Conservation (phyloP, 2,888 invertebrate species). For the Xestoiulus laeticollis region DNA sequence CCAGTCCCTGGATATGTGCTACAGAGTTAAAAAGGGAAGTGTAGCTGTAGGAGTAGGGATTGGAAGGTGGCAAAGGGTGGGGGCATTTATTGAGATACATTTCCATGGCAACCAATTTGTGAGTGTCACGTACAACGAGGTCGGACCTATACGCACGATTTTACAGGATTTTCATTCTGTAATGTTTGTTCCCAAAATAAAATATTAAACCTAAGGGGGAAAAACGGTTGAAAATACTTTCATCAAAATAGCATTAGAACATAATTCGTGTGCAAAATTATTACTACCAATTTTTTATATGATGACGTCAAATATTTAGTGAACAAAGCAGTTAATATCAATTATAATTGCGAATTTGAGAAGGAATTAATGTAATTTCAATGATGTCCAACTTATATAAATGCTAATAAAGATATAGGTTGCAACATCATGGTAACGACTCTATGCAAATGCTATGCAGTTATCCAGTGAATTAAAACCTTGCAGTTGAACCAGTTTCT, state of each 20-base stretch:
- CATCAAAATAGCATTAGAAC: neutral
- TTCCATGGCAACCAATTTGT: conserved; percentile 31
- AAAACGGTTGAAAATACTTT: neutral
- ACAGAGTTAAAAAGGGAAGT: conserved; percentile 15
- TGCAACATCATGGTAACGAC: too few species aligned
- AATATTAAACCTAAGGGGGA: neutral
- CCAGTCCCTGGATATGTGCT: neutral
- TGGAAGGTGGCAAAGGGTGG: conserved; percentile 13
- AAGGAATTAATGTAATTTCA: too few species aligned
- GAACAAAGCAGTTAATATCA: neutral
- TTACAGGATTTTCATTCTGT: conserved; percentile 29
- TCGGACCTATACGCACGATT: neutral
- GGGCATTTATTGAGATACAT: conserved; percentile 41
- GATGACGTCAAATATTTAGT: too few species aligned
- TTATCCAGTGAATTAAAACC: too few species aligned
- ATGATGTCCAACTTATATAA: too few species aligned
- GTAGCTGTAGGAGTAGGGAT: conserved; percentile 23
- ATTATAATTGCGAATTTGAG: neutral
- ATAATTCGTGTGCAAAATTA: too few species aligned
- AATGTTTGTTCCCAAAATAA: conserved; percentile 25
- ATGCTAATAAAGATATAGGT: too few species aligned
- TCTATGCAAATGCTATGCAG: too few species aligned
- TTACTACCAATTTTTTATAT: too few species aligned
- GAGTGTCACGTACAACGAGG: conserved; percentile 30
- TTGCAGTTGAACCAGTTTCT: too few species aligned